phyloP scores from a whole-genome alignment of 2,888 invertebrate genomes.

The Pandemis corylana region DNA sequence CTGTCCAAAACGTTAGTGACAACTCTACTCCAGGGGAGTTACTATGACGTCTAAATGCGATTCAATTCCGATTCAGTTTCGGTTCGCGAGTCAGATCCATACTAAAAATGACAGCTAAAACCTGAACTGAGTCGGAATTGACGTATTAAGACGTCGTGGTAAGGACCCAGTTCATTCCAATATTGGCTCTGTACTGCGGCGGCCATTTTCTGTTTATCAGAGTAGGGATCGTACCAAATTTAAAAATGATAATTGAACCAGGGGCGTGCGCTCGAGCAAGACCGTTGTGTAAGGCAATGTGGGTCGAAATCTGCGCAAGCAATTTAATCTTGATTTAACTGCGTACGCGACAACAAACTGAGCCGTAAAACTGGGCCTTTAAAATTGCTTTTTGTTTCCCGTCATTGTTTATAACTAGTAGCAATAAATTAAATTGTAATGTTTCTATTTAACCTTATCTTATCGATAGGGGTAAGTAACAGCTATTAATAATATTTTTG shows the following conservation, averaged over 20 bases:
- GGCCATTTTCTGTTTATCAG: slow-evolving; percentile 22
- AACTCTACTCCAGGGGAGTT: neutral
- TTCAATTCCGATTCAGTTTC: no score
- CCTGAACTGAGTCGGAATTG: no score
- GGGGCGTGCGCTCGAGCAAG: slow-evolving; percentile 27
- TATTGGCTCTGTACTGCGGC: slow-evolving; percentile 12
- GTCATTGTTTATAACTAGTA: neutral
- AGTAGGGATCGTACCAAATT: slow-evolving; percentile 34
- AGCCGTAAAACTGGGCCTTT: neutral
- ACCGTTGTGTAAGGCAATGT: slow-evolving; percentile 40
- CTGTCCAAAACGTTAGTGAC: neutral
- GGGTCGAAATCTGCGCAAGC: slow-evolving; percentile 39
- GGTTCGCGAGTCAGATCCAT: no score
- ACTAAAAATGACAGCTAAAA: no score
- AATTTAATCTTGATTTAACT: slow-evolving; percentile 35
- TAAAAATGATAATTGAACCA: slow-evolving; percentile 38
- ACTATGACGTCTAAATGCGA: no score
- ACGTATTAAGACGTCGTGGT: no score
- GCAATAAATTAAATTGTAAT: neutral
- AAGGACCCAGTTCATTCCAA: neutral
- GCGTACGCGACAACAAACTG: slow-evolving; percentile 10
- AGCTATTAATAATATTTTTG: no score
- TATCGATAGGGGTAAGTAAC: no score
- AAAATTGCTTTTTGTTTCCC: neutral
- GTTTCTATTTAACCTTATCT: no score